These are phyloP conservation scores for Grammomys dolichurus DNA, from an alignment of 2,113 vertebrate species.

Conservation along the genomic window DNA sequence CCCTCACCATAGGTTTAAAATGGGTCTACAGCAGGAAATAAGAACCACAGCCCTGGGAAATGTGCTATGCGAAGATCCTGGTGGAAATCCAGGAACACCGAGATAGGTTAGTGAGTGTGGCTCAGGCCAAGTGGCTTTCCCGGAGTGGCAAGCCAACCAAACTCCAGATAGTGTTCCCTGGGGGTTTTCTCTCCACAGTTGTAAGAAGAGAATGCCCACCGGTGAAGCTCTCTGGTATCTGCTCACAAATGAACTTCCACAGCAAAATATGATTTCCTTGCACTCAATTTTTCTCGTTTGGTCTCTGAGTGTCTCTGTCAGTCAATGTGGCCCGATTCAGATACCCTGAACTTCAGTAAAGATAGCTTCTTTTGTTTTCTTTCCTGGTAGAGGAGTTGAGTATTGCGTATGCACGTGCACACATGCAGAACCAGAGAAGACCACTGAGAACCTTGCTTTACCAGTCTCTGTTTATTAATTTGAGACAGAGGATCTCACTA, in stretches of 20 bases:
- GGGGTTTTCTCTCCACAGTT: neutral
- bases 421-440: too few relatives aligned
- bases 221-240: neutral
- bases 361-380: neutral
- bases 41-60: constrained; percentile 9
- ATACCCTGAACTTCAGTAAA: neutral
- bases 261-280: neutral
- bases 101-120: neutral
- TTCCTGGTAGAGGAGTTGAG: neutral
- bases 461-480: too few relatives aligned
- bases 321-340: neutral
- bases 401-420: neutral
- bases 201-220: neutral
- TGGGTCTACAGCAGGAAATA: neutral
- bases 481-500: neutral
- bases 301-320: neutral
- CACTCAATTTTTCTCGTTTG: constrained; percentile 22
- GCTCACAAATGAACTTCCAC: neutral
- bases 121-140: neutral
- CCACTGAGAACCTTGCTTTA: neutral
- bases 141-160: neutral
- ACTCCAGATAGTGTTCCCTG: neutral
- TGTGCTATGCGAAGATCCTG: constrained; percentile 28
- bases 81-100: constrained; percentile 9
- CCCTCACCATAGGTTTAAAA: neutral